phyloP scores from a whole-genome alignment of 2,113 vertebrate species.

The Pogona vitticeps region DNA sequence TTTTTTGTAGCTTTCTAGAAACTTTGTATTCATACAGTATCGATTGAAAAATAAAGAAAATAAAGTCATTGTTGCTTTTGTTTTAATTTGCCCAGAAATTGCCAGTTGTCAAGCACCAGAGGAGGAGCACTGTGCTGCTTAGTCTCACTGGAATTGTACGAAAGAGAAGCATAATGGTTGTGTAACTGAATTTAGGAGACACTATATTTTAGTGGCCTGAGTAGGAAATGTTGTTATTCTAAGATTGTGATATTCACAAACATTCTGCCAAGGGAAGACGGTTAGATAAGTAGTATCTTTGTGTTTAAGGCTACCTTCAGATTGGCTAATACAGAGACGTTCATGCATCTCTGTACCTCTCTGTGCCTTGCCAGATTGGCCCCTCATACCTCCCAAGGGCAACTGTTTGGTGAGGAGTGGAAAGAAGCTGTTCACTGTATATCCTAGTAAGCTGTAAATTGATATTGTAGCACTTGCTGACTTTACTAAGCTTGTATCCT shows the following conservation, averaged over 20 bases:
- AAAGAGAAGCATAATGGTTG: too few species aligned
- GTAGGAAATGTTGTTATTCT: neutral
- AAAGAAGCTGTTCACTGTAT: too few species aligned
- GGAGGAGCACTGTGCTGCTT: neutral
- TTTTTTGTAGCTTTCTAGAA: conserved; percentile 99
- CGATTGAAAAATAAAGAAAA: conserved; percentile 96
- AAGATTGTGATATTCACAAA: neutral
- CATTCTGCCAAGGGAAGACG: neutral
- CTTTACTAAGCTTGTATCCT: too few species aligned
- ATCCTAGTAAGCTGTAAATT: too few species aligned
- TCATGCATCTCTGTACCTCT: too few species aligned
- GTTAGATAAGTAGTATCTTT: neutral
- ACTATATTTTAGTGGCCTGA: neutral
- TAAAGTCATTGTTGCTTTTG: conserved; percentile 79
- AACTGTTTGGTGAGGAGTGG: too few species aligned
- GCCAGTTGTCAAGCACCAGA: neutral
- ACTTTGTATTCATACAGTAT: conserved; percentile 99
- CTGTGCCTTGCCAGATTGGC: too few species aligned
- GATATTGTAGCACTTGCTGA: too few species aligned
- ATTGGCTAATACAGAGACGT: too few species aligned
- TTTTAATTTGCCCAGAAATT: conserved; percentile 57
- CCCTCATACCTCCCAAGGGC: too few species aligned
- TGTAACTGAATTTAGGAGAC: neutral
- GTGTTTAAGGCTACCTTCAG: too few species aligned
- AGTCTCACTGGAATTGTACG: too few species aligned